Evolutionary conservation across 1,140 invertebrate species (phyloP).

Genomic region (Brachionus paranguensis): DNA sequence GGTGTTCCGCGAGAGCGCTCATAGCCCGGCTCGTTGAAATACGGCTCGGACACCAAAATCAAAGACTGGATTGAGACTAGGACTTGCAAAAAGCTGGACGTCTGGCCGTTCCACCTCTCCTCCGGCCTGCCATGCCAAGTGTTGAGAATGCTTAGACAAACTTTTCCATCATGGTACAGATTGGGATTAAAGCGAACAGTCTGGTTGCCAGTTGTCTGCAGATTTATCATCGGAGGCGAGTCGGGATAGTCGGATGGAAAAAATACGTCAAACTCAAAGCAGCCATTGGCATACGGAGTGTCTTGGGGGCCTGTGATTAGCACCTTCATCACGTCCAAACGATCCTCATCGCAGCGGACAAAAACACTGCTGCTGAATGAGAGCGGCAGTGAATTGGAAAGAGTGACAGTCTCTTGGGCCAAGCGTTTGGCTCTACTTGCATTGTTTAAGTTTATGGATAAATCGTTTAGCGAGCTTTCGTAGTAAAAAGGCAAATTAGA

Average conservation of each 20-base stretch:
- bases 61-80: slow-evolving; percentile 91
- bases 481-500: slow-evolving; percentile 85
- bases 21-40: slow-evolving; percentile 96
- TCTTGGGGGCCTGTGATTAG: slow-evolving; percentile 68
- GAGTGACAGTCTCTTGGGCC: slow-evolving; percentile 87
- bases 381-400: slow-evolving; percentile 84
- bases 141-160: slow-evolving; percentile 87
- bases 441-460: slow-evolving; percentile 71
- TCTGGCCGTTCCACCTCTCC: slow-evolving; percentile 95
- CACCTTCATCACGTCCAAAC: slow-evolving; percentile 91
- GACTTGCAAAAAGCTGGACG: slow-evolving; percentile 89
- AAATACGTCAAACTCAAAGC: slow-evolving; percentile 59
- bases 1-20: slow-evolving; percentile 82
- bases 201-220: slow-evolving; percentile 86
- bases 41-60: slow-evolving; percentile 89
- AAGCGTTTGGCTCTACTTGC: slow-evolving; percentile 80
- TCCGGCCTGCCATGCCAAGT: slow-evolving; percentile 97
- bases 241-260: slow-evolving; percentile 58
- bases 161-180: slow-evolving; percentile 92
- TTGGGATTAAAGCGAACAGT: slow-evolving; percentile 93
- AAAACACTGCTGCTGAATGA: slow-evolving; percentile 90
- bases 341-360: slow-evolving; percentile 85
- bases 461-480: slow-evolving; percentile 60
- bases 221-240: slow-evolving; percentile 68
- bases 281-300: slow-evolving; percentile 58